phyloP scores from a whole-genome alignment of 2,113 vertebrate genomes.

The Spheniscus mendiculus region DNA sequence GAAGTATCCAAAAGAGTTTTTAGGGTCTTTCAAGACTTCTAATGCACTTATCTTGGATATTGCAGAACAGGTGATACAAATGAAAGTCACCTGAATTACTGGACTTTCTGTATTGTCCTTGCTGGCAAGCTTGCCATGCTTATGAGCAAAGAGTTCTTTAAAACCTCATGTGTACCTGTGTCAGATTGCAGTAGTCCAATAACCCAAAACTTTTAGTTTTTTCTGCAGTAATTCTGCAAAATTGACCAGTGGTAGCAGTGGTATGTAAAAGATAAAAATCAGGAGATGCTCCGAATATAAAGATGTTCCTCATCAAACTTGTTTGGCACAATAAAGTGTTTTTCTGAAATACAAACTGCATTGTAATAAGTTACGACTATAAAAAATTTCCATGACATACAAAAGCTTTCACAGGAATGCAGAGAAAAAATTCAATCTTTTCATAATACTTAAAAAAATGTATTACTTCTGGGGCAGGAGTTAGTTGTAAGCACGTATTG shows the following conservation, averaged over 20 bases:
- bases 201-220: neutral
- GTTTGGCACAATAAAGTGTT: neutral
- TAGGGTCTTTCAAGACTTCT: neutral
- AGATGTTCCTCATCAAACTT: neutral
- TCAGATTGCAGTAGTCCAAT: neutral
- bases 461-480: neutral
- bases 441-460: neutral
- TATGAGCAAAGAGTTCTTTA: neutral
- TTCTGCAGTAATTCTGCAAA: neutral
- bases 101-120: neutral
- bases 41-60: neutral
- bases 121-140: neutral
- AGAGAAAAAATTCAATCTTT: neutral
- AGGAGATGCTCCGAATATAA: neutral
- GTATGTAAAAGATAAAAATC: neutral
- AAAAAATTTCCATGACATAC: neutral
- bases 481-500: neutral
- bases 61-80: neutral
- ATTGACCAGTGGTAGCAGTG: neutral
- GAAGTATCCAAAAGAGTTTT: neutral
- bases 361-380: fast-evolving
- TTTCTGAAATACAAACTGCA: neutral
- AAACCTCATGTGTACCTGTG: neutral
- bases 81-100: neutral
- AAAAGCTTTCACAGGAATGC: neutral